Evolutionary conservation across 2,888 invertebrate genomes (phyloP), one percentile per base, ranked within the genome.

Genomic region (Andrena hattorfiana): DNA sequence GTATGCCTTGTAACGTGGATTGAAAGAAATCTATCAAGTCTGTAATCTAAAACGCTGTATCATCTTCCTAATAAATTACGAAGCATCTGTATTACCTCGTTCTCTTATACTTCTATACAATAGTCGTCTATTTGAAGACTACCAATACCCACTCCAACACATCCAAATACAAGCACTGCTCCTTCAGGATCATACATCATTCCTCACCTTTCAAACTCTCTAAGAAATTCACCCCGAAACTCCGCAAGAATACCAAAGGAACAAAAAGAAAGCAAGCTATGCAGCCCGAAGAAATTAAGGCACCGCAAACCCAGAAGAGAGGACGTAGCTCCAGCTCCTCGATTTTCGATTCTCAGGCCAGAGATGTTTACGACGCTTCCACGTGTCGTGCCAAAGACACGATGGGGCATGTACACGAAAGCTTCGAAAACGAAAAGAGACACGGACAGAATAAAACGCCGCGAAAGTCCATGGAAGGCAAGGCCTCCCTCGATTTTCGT

Each of bases 401-500:
- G 51, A 51, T n/a, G 23, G 10, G 23, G 56, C 10, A 26, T 56
- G 7, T 10, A 56, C 20, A 23, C 23, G 56, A 56, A 26, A 56
- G 56, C 56, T 23, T 4, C 32, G 32, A 35, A 62, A 56, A 56
- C 23, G 32, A 35, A n/a, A 20, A 32, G 10, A 60, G 30, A 6
- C n/a, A 10, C 23, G 48, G 51, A 32, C 20, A 60, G 51, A 35
- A 35, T 23, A 59, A 49, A 48, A 59, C 42, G 28, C 26, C 42
- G 63, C n/a, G 42, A n/a, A 42, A 16, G 4, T 28, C 32, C 48
- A 23, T 13, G 7, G n/a, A 6, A 35, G n/a, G 42, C 13, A 6
- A 42, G 60, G 54, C 26, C 42, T 49, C 26, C 42, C 60, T 68
- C 54, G 67, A 30, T 32, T 78, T 76, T 60, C 49, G 74, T 48